phyloP scores from a whole-genome alignment of 2,888 invertebrate species.

The Lampropteryx suffumata region DNA sequence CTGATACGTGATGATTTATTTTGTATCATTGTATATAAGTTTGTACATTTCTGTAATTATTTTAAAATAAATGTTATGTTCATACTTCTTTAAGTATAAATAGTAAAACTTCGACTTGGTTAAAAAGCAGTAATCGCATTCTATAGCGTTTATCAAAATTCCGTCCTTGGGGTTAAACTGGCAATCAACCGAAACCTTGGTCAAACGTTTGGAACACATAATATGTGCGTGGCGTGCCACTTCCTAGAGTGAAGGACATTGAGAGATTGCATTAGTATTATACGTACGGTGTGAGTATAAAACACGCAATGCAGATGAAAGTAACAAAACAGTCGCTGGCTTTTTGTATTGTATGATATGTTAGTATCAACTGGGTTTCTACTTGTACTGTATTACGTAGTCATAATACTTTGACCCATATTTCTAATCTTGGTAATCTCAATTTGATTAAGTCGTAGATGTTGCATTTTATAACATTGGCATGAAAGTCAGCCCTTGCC shows the following conservation, averaged over 20 bases:
- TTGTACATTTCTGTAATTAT: too few species aligned
- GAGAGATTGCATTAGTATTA: slow-evolving; percentile 16
- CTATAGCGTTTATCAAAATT: slow-evolving; percentile 16
- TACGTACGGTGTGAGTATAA: slow-evolving; percentile 9
- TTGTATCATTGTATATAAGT: too few species aligned
- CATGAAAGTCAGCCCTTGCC: too few species aligned
- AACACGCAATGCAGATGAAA: slow-evolving; percentile 29
- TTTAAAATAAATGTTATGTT: too few species aligned
- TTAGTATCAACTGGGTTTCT: not conserved
- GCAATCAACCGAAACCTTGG: slow-evolving; percentile 23
- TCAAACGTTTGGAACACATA: slow-evolving; percentile 14
- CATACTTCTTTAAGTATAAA: too few species aligned
- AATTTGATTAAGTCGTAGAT: too few species aligned
- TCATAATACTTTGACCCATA: too few species aligned
- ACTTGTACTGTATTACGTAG: too few species aligned
- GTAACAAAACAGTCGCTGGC: not conserved
- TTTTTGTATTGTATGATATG: slow-evolving; percentile 9
- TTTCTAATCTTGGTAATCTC: too few species aligned
- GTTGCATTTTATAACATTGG: too few species aligned
- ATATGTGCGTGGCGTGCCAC: slow-evolving; percentile 15
- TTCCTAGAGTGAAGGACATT: slow-evolving; percentile 26
- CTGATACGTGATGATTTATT: too few species aligned
- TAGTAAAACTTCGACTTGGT: too few species aligned
- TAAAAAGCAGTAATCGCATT: not conserved
- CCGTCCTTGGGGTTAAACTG: slow-evolving; percentile 14